phyloP scores from a whole-genome alignment of 2,113 vertebrate species.

The Rhabdomys dilectus region DNA sequence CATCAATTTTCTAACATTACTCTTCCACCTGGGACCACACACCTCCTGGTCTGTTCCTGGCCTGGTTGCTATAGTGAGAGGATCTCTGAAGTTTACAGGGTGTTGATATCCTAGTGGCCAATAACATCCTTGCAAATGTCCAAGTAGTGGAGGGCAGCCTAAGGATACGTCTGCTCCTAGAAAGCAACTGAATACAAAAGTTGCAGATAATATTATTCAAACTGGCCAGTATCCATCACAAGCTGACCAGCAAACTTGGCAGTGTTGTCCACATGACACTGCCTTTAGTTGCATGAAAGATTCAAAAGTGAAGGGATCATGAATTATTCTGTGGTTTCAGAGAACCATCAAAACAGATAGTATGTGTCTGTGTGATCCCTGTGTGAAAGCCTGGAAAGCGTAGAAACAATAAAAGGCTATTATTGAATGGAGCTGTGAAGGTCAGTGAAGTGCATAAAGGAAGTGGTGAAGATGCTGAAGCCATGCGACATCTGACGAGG shows the following conservation, averaged over 20 bases:
- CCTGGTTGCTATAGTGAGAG: not conserved
- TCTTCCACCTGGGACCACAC: not conserved
- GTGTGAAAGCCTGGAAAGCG: not conserved
- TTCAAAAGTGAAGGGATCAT: not conserved
- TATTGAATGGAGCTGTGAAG: not conserved
- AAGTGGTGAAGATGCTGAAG: not conserved
- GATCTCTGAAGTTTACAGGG: not conserved
- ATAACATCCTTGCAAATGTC: not conserved
- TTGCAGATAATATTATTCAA: not conserved
- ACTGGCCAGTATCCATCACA: not conserved
- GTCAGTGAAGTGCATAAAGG: not conserved
- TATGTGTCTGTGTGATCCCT: not conserved
- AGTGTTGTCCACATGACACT: not conserved
- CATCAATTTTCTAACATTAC: slow-evolving; percentile 61
- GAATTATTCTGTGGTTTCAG: not conserved
- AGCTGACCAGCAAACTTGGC: not conserved
- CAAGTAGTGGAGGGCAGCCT: not conserved
- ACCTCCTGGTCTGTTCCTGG: not conserved
- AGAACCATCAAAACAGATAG: not conserved
- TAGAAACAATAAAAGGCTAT: not conserved
- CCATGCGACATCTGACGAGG: not conserved
- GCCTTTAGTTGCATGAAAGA: not conserved
- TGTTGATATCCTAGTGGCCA: too few relatives aligned
- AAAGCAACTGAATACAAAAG: not conserved
- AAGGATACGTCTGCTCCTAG: not conserved